Evolutionary conservation across 2,797 vertebrate species (phyloP).

Genomic region (Manis javanica): DNA sequence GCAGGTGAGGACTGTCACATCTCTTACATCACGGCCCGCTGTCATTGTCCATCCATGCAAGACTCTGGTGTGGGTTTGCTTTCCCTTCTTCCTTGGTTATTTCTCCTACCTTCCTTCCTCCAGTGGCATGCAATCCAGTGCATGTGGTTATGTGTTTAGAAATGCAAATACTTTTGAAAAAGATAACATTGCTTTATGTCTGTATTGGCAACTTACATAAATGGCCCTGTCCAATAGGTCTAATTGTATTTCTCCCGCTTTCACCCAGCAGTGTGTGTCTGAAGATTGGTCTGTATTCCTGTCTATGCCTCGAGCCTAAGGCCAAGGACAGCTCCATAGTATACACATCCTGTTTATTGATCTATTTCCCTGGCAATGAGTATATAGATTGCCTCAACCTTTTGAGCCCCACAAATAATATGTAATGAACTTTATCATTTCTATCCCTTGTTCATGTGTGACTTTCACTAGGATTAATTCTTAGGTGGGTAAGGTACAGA

Average conservation of each 20-base stretch:
- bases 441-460: neutral
- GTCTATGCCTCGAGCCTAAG: too few relatives aligned
- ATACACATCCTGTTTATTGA: rapidly evolving
- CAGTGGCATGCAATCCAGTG: neutral
- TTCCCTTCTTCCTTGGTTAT: neutral
- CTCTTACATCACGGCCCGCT: rapidly evolving
- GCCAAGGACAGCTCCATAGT: neutral
- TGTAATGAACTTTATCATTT: neutral
- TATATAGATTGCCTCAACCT: neutral
- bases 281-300: neutral
- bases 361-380: too few relatives aligned
- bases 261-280: neutral
- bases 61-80: neutral
- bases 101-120: neutral
- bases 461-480: neutral
- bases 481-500: too few relatives aligned
- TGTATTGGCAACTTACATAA: neutral
- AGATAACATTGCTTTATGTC: neutral
- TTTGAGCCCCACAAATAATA: neutral
- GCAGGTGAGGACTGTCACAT: neutral
- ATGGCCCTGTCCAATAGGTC: neutral
- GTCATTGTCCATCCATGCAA: neutral
- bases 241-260: neutral
- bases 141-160: neutral
- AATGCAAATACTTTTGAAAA: neutral